phyloP scores from a whole-genome alignment of 2,797 vertebrate species.

The Triplophysa yarkandensis region DNA sequence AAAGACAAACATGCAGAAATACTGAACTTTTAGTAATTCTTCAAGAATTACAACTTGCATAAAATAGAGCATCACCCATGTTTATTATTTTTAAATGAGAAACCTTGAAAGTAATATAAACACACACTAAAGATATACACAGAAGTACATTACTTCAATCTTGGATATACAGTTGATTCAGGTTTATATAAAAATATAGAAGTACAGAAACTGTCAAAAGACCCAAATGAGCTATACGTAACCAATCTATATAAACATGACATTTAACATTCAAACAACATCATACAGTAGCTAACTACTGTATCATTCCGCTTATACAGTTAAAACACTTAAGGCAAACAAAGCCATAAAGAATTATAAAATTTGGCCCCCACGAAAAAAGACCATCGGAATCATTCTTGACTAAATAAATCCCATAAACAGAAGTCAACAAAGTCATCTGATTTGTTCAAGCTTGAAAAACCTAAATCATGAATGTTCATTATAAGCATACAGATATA shows the following conservation, averaged over 20 bases:
- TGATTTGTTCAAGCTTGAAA: neutral
- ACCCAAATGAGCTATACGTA: neutral
- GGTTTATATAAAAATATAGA: neutral
- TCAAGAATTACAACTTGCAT: neutral
- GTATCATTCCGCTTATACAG: neutral
- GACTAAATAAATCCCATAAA: neutral
- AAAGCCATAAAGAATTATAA: neutral
- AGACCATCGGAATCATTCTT: neutral
- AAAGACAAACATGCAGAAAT: no score
- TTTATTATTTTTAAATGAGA: neutral
- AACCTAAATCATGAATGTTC: neutral
- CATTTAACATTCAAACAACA: neutral
- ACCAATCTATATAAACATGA: neutral
- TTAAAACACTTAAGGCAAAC: neutral
- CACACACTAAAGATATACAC: neutral
- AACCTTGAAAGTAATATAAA: neutral
- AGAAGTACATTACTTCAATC: neutral
- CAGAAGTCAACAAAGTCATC: neutral
- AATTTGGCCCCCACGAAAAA: neutral
- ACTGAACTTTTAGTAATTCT: neutral
- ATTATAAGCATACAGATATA: neutral
- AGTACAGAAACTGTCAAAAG: no score
- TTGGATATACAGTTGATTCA: neutral
- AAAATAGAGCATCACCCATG: neutral
- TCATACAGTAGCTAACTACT: neutral